Evolutionary conservation across 2,797 vertebrate genomes (phyloP).

Genomic region (Urocyon cinereoargenteus): DNA sequence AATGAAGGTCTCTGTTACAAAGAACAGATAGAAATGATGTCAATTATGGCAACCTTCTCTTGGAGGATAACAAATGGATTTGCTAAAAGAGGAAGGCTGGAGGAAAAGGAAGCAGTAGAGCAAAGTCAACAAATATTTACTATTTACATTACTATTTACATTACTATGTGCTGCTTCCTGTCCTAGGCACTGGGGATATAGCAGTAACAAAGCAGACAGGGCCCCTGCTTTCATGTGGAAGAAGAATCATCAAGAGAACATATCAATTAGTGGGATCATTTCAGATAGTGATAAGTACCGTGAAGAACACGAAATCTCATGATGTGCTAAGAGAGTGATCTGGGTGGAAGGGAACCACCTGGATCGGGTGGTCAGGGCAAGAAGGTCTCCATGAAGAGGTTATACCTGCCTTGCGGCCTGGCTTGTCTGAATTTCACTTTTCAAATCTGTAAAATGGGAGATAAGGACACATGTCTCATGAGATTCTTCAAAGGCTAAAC

Average conservation of each 20-base stretch:
- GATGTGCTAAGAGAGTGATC: neutral
- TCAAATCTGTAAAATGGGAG: slow-evolving; percentile 46
- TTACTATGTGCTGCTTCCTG: no score
- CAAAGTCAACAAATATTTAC: neutral
- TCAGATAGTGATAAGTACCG: neutral
- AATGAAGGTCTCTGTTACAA: neutral
- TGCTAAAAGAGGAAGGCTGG: neutral
- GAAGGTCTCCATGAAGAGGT: neutral
- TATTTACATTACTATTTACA: no score
- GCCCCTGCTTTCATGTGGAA: neutral
- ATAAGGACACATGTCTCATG: neutral
- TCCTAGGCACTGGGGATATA: neutral
- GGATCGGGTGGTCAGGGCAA: neutral
- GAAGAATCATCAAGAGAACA: neutral
- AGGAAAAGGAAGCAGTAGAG: neutral
- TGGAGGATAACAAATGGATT: neutral
- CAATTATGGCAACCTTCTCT: neutral
- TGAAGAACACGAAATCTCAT: neutral
- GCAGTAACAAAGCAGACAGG: neutral
- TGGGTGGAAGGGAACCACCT: neutral
- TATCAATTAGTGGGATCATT: neutral
- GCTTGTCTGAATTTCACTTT: slow-evolving; percentile 25
- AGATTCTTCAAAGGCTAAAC: neutral
- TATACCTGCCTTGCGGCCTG: neutral
- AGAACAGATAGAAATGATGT: neutral